Evolutionary conservation across 2,888 invertebrate genomes (phyloP).

Genomic region (Ferrisia virgata): DNA sequence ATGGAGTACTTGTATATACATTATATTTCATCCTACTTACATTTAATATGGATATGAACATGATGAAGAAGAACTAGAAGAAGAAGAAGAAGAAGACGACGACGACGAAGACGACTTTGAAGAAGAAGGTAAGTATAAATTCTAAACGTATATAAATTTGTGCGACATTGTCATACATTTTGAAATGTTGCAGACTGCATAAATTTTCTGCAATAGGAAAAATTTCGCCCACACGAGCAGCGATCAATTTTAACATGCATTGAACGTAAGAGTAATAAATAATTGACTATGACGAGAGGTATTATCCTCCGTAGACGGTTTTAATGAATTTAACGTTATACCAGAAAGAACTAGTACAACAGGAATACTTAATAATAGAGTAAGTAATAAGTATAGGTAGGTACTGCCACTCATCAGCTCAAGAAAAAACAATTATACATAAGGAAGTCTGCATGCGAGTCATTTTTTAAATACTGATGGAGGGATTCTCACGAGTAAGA

Average conservation of each 20-base stretch:
- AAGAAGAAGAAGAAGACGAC: too few species aligned
- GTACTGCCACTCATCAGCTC: neutral
- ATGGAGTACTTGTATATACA: too few species aligned
- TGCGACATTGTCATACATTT: slow-evolving; percentile 17
- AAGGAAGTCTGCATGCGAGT: neutral
- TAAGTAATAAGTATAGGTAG: neutral
- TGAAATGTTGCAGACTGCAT: neutral
- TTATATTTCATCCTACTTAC: neutral
- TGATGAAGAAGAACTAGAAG: too few species aligned
- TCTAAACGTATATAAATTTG: neutral
- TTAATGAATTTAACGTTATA: slow-evolving; percentile 42
- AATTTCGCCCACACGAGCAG: slow-evolving; percentile 28
- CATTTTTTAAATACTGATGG: neutral
- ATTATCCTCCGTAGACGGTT: slow-evolving; percentile 33
- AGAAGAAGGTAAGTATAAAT: neutral
- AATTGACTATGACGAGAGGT: slow-evolving; percentile 31
- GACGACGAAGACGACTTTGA: too few species aligned
- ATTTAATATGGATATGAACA: neutral
- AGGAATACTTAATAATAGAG: slow-evolving; percentile 30
- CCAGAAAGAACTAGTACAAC: slow-evolving; percentile 43
- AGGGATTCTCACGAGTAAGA: neutral
- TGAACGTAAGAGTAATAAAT: slow-evolving; percentile 37
- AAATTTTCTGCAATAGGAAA: slow-evolving; percentile 32
- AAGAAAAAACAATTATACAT: neutral
- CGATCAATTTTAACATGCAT: slow-evolving; percentile 29